Conservation (phyloP, 2,797 vertebrate genomes). For the Tympanoctomys barrerae region DNA sequence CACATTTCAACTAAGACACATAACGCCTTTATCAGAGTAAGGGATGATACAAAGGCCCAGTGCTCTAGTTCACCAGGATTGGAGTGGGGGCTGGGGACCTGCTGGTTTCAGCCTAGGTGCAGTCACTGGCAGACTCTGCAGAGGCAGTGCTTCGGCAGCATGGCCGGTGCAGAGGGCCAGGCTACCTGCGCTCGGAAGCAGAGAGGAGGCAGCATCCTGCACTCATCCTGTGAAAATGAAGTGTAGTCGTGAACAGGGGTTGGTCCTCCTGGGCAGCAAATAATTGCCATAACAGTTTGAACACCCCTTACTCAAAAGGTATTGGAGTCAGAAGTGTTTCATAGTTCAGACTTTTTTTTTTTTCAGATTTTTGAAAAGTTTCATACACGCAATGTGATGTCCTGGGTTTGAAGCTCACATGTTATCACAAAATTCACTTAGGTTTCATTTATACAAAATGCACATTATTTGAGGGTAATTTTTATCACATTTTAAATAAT, state of each 20-base stretch:
- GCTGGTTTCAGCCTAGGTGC: background rate
- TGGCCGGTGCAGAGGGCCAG: background rate
- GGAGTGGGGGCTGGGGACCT: no score
- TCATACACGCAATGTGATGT: background rate
- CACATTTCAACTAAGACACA: background rate
- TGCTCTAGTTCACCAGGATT: background rate
- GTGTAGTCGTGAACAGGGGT: background rate
- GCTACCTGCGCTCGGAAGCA: background rate
- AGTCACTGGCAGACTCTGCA: no score
- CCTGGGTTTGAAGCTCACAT: background rate
- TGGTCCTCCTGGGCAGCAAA: background rate
- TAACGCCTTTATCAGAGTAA: background rate
- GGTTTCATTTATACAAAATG: background rate
- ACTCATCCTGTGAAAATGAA: background rate
- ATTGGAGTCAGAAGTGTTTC: background rate
- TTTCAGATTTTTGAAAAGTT: background rate
- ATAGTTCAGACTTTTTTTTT: background rate
- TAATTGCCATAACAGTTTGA: background rate
- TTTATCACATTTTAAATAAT: background rate
- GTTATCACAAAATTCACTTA: background rate
- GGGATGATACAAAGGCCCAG: background rate
- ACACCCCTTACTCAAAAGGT: background rate
- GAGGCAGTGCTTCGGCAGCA: accelerated
- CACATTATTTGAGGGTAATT: background rate
- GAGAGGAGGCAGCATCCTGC: background rate